phyloP scores from a whole-genome alignment of 2,797 vertebrate genomes.

The Phaenicophaeus curvirostris region DNA sequence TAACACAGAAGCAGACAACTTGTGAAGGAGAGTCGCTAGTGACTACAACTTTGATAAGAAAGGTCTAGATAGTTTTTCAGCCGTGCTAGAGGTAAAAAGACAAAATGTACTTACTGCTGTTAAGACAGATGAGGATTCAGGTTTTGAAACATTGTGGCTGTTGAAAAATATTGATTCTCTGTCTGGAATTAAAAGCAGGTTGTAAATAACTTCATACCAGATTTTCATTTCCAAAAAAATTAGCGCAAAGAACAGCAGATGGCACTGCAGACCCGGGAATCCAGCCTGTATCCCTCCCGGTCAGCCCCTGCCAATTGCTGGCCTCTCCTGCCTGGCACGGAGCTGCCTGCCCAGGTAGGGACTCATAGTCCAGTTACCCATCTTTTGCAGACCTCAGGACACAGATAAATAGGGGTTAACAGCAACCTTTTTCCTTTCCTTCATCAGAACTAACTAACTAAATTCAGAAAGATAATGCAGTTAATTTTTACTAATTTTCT shows the following conservation, averaged over 20 bases:
- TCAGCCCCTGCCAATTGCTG: background rate
- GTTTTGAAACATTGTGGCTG: slow-evolving; percentile 98
- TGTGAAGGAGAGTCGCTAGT: slow-evolving; percentile 17
- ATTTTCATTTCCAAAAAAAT: background rate
- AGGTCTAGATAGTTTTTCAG: slow-evolving; percentile 10
- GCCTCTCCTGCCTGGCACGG: background rate
- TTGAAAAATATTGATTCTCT: slow-evolving; percentile 98
- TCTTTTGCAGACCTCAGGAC: accelerated
- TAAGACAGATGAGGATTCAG: slow-evolving; percentile 93
- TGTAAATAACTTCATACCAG: background rate
- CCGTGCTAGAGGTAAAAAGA: background rate
- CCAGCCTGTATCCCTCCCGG: accelerated
- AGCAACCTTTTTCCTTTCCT: background rate
- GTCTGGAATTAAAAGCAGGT: slow-evolving; percentile 82
- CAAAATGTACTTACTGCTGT: slow-evolving; percentile 87
- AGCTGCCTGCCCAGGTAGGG: background rate
- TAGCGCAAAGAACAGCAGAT: slow-evolving; percentile 29
- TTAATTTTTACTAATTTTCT: background rate
- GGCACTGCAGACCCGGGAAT: slow-evolving; percentile 28
- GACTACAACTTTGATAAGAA: background rate
- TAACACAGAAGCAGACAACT: slow-evolving; percentile 57
- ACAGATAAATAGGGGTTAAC: background rate
- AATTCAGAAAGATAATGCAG: background rate
- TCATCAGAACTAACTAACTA: background rate
- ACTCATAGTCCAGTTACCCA: accelerated